A percentile compares a stretch with the other conserved stretches of the same genome.
These are phyloP conservation scores for Phyllopteryx taeniolatus DNA, from an alignment of 2,113 vertebrate species.

Conservation along the genomic window DNA sequence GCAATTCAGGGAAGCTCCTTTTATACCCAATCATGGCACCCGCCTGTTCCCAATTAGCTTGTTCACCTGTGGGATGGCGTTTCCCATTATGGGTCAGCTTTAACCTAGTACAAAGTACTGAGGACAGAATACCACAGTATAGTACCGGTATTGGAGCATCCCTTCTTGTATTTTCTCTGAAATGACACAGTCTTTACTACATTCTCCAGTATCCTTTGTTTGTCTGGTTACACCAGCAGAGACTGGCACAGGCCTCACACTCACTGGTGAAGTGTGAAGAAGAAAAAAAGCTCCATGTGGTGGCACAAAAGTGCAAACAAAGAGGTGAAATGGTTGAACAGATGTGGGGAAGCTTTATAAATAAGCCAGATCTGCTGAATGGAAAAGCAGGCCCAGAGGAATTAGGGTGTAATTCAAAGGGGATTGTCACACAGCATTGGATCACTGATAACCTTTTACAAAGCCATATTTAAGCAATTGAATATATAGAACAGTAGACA, in stretches of 20 bases:
- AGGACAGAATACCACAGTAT: no score
- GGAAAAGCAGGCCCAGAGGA: constrained; percentile 14
- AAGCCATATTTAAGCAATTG: constrained; percentile 17
- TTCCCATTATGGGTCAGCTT: no score
- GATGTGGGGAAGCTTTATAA: constrained; percentile 13
- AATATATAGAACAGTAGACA: neutral
- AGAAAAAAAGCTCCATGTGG: constrained; percentile 17
- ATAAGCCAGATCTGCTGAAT: constrained; percentile 12
- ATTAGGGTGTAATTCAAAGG: constrained; percentile 3
- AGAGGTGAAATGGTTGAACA: constrained; percentile 44
- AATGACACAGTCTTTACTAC: neutral
- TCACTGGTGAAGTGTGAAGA: neutral
- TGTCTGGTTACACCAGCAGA: constrained; percentile 27
- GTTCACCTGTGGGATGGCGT: no score
- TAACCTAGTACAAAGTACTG: no score
- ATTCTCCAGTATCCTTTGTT: constrained; percentile 16
- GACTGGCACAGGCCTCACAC: constrained; percentile 17
- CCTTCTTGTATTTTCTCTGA: no score
- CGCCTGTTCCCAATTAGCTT: no score
- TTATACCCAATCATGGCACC: no score
- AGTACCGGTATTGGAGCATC: no score
- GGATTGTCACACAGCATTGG: constrained; percentile 38
- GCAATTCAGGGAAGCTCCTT: no score
- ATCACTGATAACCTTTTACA: constrained; percentile 38
- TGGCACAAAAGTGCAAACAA: constrained; percentile 55